phyloP scores from a whole-genome alignment of 2,797 vertebrate species.

The Onychomys leucogaster region DNA sequence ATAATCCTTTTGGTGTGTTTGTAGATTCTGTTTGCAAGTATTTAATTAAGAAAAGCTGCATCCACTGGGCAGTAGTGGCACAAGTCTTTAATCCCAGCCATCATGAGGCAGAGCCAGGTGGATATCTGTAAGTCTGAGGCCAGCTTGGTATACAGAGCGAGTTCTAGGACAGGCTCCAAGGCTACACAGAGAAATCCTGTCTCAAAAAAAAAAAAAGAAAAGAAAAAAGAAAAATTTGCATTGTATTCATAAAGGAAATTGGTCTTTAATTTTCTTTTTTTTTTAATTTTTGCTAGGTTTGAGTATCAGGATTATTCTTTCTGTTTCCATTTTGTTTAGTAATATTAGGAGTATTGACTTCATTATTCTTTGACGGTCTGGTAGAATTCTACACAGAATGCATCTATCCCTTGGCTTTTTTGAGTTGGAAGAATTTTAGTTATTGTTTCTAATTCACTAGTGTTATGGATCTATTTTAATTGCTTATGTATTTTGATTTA shows the following conservation, averaged over 20 bases:
- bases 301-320: background rate
- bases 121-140: no score
- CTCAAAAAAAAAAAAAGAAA: no score
- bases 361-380: background rate
- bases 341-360: background rate
- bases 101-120: no score
- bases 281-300: background rate
- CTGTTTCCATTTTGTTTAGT: background rate
- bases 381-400: background rate
- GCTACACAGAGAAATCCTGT: no score
- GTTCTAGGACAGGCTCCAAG: no score
- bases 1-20: background rate
- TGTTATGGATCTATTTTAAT: background rate
- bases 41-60: background rate
- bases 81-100: no score
- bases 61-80: no score
- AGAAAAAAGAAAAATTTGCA: background rate
- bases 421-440: background rate
- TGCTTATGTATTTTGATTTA: background rate
- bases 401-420: background rate
- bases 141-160: no score
- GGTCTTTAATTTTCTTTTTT: background rate
- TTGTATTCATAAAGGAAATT: background rate
- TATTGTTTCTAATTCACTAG: background rate
- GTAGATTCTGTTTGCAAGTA: background rate